Base-by-base conservation (phyloP, 2,888 invertebrate species). In the Microplitis deprimator region DNA sequence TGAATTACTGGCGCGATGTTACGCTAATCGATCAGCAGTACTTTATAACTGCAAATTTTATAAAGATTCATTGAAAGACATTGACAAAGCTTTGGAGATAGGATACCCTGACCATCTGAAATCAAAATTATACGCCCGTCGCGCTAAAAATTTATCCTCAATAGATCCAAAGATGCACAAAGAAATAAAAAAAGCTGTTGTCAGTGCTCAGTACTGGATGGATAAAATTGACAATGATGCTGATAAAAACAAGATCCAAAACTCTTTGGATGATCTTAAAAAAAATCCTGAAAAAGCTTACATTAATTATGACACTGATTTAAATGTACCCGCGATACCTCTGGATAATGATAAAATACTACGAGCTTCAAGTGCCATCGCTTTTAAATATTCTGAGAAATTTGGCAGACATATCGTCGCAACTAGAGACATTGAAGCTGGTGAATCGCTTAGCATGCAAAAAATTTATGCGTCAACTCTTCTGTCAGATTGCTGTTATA, bases 321-420 rank as follows among this genome's bases (percentile, higher is more conserved):
- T 29, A 29, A 29, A 29, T 62, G n/a, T 62, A 16, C 62, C 62
- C 2, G 17, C n/a, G 17, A 62, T 17, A n/a, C 62, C 62, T 6
- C 1, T n/a, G 10, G 62, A 17, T 3, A 62, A 62, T 62, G 6
- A n/a, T 17, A 62, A 62, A n/a, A 62, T 62, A 16, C 7, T 62
- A 6, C 62, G 62, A 62, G 62, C 17, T 38, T 65, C 29, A 20
- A 6, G 13, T 29, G 38, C 13, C 7, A 29, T 65, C 10, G 38
- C 29, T 20, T 8, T 65, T 1, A 65, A 38, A 29, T 65, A 13
- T 10, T 13, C 38, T 3, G 8, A 65, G 1, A 13, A 65, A 10
- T 65, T 65, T 20, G 65, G 65, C 6, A 29, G 38, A 29, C 38
- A 65, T 29, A 10, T 65, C 13, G 65, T 65, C 38, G 65, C 65